Conservation (phyloP, 2,797 vertebrate genomes). For the Tragopan temminckii region DNA sequence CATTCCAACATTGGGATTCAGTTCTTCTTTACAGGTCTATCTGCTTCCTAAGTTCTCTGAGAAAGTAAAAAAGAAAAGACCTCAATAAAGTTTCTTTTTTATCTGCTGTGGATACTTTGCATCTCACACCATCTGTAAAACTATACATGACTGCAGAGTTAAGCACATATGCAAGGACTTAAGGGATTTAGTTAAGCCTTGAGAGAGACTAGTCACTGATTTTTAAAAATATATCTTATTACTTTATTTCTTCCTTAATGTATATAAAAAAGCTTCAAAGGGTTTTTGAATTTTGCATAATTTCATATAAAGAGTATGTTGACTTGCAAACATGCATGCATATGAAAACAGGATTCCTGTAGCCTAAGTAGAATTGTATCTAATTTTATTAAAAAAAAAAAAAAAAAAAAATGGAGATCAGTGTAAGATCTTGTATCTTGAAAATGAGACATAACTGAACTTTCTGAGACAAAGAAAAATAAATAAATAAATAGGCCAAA, state of each 20-base stretch:
- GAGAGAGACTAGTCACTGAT: slow-evolving; percentile 14
- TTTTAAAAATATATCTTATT: background rate
- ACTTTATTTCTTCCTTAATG: slow-evolving; percentile 18
- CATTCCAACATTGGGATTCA: background rate
- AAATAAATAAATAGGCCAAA: background rate
- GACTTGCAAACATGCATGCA: background rate
- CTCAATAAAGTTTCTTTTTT: background rate
- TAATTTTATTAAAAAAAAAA: background rate
- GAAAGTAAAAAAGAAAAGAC: background rate
- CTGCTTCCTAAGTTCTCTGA: background rate
- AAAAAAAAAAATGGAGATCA: background rate
- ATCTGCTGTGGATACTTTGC: background rate
- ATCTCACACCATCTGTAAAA: background rate
- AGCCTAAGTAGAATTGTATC: background rate
- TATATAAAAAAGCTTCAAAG: background rate
- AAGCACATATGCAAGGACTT: slow-evolving; percentile 7
- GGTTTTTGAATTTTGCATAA: background rate
- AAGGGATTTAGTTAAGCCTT: slow-evolving; percentile 35
- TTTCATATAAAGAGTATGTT: background rate
- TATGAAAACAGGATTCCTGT: background rate
- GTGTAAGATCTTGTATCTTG: background rate
- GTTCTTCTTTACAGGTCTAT: background rate
- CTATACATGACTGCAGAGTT: background rate
- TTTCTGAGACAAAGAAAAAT: background rate
- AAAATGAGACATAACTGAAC: background rate